Conservation (phyloP, 2,888 invertebrate species). For the Plusia festucae region DNA sequence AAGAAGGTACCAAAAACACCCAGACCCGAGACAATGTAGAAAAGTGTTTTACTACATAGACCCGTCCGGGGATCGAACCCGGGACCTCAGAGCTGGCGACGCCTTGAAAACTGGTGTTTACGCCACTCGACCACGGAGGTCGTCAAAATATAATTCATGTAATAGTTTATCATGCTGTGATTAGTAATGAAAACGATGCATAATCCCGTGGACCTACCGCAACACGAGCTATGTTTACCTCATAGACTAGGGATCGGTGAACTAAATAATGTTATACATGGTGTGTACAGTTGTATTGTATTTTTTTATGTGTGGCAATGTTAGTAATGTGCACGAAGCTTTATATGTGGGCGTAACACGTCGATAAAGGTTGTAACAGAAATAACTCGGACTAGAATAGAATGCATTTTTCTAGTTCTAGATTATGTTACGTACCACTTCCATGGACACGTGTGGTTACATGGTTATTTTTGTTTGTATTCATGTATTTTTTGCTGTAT, state of each 20-base stretch:
- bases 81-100: too few relatives aligned
- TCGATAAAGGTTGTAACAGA: constrained; percentile 45
- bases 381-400: constrained; percentile 51
- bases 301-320: constrained; percentile 36
- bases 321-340: constrained; percentile 32
- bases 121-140: too few relatives aligned
- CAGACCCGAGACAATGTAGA: too few relatives aligned
- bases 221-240: constrained; percentile 61
- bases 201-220: constrained; percentile 65
- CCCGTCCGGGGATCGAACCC: too few relatives aligned
- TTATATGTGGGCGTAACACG: constrained; percentile 41
- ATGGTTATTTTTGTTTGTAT: constrained; percentile 5
- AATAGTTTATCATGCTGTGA: constrained; percentile 42
- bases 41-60: too few relatives aligned
- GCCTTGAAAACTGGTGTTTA: too few relatives aligned
- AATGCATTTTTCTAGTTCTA: constrained; percentile 47
- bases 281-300: constrained; percentile 23
- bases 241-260: constrained; percentile 57
- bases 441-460: constrained; percentile 19
- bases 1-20: too few relatives aligned
- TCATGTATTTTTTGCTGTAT: neutral
- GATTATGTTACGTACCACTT: constrained; percentile 27
- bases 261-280: constrained; percentile 38
- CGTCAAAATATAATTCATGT: neutral
- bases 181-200: constrained; percentile 61